Percentiles rank a stretch among this genome's conserved stretches.
Conservation (phyloP, 2,113 vertebrate species). For the Catharus minimus region DNA sequence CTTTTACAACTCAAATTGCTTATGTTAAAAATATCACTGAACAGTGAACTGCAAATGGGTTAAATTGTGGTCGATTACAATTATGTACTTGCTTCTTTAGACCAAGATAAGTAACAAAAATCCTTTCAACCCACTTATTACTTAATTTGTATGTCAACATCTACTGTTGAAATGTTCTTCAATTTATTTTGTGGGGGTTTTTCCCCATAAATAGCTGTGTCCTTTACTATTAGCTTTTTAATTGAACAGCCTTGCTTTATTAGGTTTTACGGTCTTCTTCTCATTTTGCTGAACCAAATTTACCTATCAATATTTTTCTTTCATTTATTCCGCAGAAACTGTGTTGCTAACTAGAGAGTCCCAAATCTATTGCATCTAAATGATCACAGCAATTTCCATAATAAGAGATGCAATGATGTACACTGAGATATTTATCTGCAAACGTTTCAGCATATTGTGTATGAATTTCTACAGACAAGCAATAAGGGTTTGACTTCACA, state of each 20-base stretch:
- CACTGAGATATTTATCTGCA: slow-evolving; percentile 26
- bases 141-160: slow-evolving; percentile 41
- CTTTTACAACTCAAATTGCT: not conserved
- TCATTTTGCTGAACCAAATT: not conserved
- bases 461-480: slow-evolving; percentile 7
- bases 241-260: not conserved
- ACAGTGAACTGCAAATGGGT: slow-evolving; percentile 33
- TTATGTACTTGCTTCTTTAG: slow-evolving; percentile 44
- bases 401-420: not conserved
- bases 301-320: slow-evolving; percentile 19
- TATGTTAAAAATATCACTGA: slow-evolving; percentile 34
- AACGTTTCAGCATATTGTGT: not conserved
- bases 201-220: not conserved
- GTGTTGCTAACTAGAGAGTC: not conserved
- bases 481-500: slow-evolving; percentile 22
- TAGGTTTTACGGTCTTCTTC: not conserved
- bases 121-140: slow-evolving; percentile 42
- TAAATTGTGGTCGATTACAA: slow-evolving; percentile 50
- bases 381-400: slow-evolving; percentile 16
- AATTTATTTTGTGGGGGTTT: not conserved
- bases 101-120: slow-evolving; percentile 19
- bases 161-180: not conserved
- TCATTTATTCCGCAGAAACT: not conserved
- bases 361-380: slow-evolving; percentile 13
- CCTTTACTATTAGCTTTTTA: not conserved